Base-by-base conservation (phyloP, 2,797 vertebrate genomes). In the Zalophus californianus region DNA sequence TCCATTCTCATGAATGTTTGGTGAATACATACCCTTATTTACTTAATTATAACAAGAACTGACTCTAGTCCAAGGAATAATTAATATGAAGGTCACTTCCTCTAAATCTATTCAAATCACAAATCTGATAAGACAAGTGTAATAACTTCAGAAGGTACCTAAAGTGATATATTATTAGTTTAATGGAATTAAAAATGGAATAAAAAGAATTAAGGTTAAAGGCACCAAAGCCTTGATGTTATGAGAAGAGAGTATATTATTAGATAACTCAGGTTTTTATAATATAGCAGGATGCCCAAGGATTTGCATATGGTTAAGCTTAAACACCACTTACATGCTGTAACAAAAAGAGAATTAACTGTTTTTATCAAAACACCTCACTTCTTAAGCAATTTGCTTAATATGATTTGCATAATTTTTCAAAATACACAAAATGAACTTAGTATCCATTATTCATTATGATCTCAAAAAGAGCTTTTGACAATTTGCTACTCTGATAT, bases 381-480 rank as follows among this genome's bases (percentile, higher is more conserved):
- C 97, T 98, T 97, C 80, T 91, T 94, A 98, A 95, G 77, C 92
- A 99, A 98, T 98, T 98, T 98, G 87, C 77, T 96, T 98, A 97
- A 98, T 96, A 83, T 96, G 48, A 98, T 98, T 98, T 98, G 93
- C 95, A 98, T 98, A 97, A 93, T 97, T 98, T 98, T 97, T 98
- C 95, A 98, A 94, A 97, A 94, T 97, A 96, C 97, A 96, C 62
- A 97, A 97, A 98, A 97, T 98, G 92, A 97, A 91, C 97, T 96
- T 98, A 97, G 77, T 86, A 98, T 98, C 87, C 91, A 97, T 98
- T 98, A 98, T 98, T 98, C 97, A 98, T 98, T n/a, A 97, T 97
- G 95, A 96, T 97, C 92, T 98, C 96, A 96, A 86, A 98, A 86
- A 97, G 68, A 95, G 38, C 70, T 85, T 97, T 87, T 97, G 94